Evolutionary conservation across 2,888 invertebrate genomes (phyloP), one percentile per base, ranked within the genome.

Genomic region (Morpho helenor): DNA sequence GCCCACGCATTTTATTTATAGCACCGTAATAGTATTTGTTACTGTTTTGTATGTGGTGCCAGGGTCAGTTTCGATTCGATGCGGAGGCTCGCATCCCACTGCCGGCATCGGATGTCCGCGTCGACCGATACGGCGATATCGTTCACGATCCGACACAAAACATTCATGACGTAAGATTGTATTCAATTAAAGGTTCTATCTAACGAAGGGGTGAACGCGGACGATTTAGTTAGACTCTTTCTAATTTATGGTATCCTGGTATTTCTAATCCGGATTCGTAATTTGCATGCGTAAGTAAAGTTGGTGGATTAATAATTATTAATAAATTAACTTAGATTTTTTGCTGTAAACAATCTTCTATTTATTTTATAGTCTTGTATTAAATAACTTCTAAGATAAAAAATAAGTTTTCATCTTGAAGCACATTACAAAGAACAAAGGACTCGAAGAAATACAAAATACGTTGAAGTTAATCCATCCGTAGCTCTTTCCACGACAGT

Each of bases 11-110:
- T 60, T 56, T 60, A 52, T 55, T 60, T 39, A 54, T 59, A 50
- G 48, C 66, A 64, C 60, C 52, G 23, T 65, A 52, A 61, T 56
- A 59, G 55, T 49, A 51, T 73, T 65, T 73, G 74, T 75, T 76
- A 72, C 66, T 66, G 56, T 68, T 80, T 76, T 61, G 49, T 67
- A 57, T 70, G 62, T 80, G 80, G 80, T 80, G 77, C 69, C 94
- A 96, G 95, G 96, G 96, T 91, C 96, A 96, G 90, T 97, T 96
- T 91, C 94, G 96, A 78, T 97, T 96, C 92, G 96, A 96, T 87
- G 94, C 95, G 82, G 97, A 97, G 91, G 95, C 94, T 82, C 93
- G 93, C 79, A 91, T 93, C 73, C 94, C 93, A 80, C 92, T 96
- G 76, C 95, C 95, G 64, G 94, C 95, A 74, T 92, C 93, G 74